Conservation (phyloP, 92 coral and sea anemone species). For the Parazoanthus atlanticus region DNA sequence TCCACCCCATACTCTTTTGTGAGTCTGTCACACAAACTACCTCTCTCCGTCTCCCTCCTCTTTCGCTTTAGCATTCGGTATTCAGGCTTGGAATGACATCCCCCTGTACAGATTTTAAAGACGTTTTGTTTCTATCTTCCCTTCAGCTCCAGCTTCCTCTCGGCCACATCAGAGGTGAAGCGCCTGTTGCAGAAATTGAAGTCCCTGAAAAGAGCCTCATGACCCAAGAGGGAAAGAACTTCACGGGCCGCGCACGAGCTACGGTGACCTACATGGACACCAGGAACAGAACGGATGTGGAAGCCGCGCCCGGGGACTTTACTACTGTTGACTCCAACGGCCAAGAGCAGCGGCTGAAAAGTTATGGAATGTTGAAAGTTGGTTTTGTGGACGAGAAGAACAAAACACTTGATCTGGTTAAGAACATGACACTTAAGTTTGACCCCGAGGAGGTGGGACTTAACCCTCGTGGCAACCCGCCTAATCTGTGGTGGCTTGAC, state of each 20-base stretch:
- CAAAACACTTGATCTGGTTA: constrained; percentile 45
- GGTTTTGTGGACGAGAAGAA: constrained; percentile 57
- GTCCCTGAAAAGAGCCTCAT: constrained; percentile 58
- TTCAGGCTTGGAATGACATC: too few species aligned
- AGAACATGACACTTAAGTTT: constrained; percentile 42
- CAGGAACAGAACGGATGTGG: constrained; percentile 56
- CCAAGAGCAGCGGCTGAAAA: constrained; percentile 56
- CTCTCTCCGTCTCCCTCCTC: too few species aligned
- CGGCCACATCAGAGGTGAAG: constrained; percentile 34
- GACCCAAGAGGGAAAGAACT: constrained; percentile 50
- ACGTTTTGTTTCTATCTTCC: background rate
- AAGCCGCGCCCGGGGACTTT: constrained; percentile 69
- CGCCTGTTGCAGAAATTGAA: constrained; percentile 55
- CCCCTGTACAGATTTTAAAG: too few species aligned
- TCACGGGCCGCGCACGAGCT: constrained; percentile 56
- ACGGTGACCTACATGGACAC: constrained; percentile 58
- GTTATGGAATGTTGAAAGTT: constrained; percentile 64
- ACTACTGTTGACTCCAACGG: constrained; percentile 61
- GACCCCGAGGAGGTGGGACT: constrained; percentile 62
- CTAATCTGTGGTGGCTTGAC: constrained; percentile 68
- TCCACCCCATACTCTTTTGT: too few species aligned
- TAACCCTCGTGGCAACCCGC: background rate
- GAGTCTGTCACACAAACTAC: too few species aligned
- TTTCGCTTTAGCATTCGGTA: too few species aligned
- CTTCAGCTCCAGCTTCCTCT: constrained; percentile 22